Percentiles rank a stretch among this genome's conserved stretches.
phyloP scores from a whole-genome alignment of 2,888 invertebrate genomes.

The Corythucha ciliata region DNA sequence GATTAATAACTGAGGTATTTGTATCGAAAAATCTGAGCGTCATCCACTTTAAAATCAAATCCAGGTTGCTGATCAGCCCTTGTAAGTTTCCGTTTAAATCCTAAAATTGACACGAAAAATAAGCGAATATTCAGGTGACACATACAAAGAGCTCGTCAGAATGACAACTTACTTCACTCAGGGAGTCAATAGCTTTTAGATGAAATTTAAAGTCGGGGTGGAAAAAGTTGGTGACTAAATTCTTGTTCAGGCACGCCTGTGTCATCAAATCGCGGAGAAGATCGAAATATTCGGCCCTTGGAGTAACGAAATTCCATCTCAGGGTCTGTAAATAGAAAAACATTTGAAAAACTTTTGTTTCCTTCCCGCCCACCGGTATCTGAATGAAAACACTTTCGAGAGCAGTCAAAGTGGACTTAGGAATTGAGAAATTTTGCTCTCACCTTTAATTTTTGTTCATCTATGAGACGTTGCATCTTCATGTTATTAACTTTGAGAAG shows the following conservation, averaged over 20 bases:
- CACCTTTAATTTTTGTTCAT: slow-evolving; percentile 83
- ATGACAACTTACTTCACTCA: slow-evolving; percentile 53
- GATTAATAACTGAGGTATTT: slow-evolving; percentile 91
- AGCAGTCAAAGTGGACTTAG: background rate
- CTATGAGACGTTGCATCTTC: slow-evolving; percentile 86
- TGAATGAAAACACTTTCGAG: background rate
- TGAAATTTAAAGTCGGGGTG: slow-evolving; percentile 91
- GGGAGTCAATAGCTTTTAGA: slow-evolving; percentile 84
- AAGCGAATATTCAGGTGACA: background rate
- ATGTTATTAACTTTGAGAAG: slow-evolving; percentile 70
- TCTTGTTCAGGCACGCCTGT: slow-evolving; percentile 76
- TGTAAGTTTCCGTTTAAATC: slow-evolving; percentile 68
- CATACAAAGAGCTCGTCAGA: background rate
- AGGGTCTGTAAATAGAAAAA: slow-evolving; percentile 44
- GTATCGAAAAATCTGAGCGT: slow-evolving; percentile 96
- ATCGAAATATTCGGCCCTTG: slow-evolving; percentile 88
- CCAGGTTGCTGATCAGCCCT: slow-evolving; percentile 79
- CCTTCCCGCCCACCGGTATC: background rate
- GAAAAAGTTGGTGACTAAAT: slow-evolving; percentile 83
- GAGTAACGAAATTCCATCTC: slow-evolving; percentile 92
- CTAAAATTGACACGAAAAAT: slow-evolving; percentile 36
- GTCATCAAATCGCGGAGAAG: slow-evolving; percentile 84
- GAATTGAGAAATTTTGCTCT: background rate
- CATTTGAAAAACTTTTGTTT: background rate
- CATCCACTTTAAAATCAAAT: slow-evolving; percentile 92